A percentile compares a stretch with the other conserved stretches of the same genome.
Evolutionary conservation across 2,113 vertebrate genomes (phyloP).

Genomic region (Phasianus colchicus): DNA sequence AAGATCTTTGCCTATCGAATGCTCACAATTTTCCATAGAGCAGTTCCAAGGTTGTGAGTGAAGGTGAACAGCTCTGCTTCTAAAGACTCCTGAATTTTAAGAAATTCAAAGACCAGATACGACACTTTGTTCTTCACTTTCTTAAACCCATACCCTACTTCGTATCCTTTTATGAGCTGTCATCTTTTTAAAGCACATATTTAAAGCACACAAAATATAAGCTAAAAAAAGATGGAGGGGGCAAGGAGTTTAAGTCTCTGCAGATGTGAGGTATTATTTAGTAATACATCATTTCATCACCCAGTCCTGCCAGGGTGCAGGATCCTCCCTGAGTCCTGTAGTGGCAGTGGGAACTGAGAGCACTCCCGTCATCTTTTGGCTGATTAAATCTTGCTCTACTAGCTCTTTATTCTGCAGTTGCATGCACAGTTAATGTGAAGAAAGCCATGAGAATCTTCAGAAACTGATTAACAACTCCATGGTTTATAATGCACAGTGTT

Average conservation of each 20-base stretch:
- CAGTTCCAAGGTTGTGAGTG: conserved; percentile 76
- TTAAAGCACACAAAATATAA: conserved; percentile 72
- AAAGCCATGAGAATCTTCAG: background rate
- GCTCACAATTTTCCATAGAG: conserved; percentile 16
- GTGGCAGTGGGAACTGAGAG: background rate
- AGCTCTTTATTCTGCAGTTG: conserved; percentile 5
- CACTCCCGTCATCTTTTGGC: background rate
- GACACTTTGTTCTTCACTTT: conserved; percentile 78
- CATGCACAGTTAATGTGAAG: background rate
- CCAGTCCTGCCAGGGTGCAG: background rate
- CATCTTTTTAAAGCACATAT: conserved; percentile 67
- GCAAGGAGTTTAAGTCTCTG: conserved; percentile 56
- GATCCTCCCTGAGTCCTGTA: background rate
- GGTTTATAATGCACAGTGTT: conserved; percentile 11
- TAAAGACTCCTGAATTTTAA: conserved; percentile 79
- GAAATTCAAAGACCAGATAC: conserved; percentile 75
- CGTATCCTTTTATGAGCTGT: conserved; percentile 75
- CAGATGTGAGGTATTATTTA: conserved; percentile 53
- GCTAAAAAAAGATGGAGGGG: conserved; percentile 43
- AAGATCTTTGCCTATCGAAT: conserved; percentile 54
- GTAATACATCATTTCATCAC: conserved; percentile 43
- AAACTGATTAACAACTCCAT: background rate
- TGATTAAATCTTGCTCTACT: background rate
- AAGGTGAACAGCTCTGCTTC: conserved; percentile 75
- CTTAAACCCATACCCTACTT: conserved; percentile 74